These are phyloP conservation scores for Rhinella marina DNA, from an alignment of 2,797 vertebrate genomes.

Conservation along the genomic window DNA sequence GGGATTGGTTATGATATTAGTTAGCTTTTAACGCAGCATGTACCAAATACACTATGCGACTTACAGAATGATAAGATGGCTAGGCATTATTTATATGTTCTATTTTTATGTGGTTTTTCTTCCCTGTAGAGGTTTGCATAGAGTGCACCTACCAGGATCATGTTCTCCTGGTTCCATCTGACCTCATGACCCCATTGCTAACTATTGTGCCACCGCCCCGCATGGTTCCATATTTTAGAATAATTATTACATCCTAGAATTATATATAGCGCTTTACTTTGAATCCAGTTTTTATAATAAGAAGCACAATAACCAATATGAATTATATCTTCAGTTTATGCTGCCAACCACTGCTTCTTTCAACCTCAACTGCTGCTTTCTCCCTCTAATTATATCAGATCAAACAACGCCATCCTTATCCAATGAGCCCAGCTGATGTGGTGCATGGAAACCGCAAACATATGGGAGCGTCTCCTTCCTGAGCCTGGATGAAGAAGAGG, in stretches of 20 bases:
- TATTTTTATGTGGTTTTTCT: background rate
- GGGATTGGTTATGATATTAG: background rate
- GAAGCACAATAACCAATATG: conserved; percentile 9
- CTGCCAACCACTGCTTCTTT: conserved; percentile 20
- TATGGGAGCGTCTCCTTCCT: conserved; percentile 27
- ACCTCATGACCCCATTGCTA: conserved; percentile 13
- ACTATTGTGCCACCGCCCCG: conserved; percentile 9
- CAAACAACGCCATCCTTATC: conserved; percentile 17
- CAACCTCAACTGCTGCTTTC: conserved; percentile 11
- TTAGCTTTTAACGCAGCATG: background rate
- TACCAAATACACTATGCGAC: background rate
- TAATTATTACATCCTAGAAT: conserved; percentile 8
- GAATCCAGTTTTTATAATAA: conserved; percentile 2
- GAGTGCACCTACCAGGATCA: background rate
- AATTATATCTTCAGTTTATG: conserved; percentile 5
- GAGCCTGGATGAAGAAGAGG: background rate
- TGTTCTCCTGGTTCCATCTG: background rate
- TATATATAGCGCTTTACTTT: background rate
- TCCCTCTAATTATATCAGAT: conserved; percentile 41
- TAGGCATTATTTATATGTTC: background rate
- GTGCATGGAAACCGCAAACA: conserved; percentile 30
- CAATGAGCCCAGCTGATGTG: conserved; percentile 29
- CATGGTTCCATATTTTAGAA: conserved; percentile 5
- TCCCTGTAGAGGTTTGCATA: background rate
- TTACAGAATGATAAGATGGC: background rate